A percentile compares a stretch with the other conserved stretches of the same genome.
Conservation (phyloP, 1,140 invertebrate species). For the Nomia melanderi region DNA sequence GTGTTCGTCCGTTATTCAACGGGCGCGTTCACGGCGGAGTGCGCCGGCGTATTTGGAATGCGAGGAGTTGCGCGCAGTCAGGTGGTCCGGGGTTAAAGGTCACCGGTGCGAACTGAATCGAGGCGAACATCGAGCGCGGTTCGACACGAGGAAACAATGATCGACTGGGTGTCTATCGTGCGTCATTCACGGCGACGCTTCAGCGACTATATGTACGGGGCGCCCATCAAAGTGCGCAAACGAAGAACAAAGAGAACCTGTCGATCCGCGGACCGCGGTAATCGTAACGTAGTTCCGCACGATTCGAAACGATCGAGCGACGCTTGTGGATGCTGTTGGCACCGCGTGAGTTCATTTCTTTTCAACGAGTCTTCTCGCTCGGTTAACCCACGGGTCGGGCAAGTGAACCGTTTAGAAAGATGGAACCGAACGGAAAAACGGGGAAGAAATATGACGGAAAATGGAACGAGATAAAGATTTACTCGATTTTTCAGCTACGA, state of each 20-base stretch:
- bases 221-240: conserved; percentile 84
- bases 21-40: too few relatives aligned
- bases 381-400: not conserved
- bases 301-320: conserved; percentile 20
- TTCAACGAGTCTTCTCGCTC: not conserved
- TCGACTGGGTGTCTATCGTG: conserved; percentile 90
- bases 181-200: conserved; percentile 87
- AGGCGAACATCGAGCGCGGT: conserved; percentile 13
- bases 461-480: too few relatives aligned
- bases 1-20: too few relatives aligned
- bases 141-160: conserved; percentile 80
- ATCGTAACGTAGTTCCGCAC: conserved; percentile 27
- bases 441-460: not conserved
- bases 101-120: not conserved
- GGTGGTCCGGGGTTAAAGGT: not conserved
- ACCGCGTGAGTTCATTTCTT: conserved; percentile 62
- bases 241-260: conserved; percentile 74
- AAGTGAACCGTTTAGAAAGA: not conserved
- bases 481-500: too few relatives aligned
- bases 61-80: not conserved
- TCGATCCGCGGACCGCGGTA: conserved; percentile 1
- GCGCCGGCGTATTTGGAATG: not conserved
- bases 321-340: conserved; percentile 67
- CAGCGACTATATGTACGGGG: conserved; percentile 86
- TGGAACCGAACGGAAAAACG: not conserved